Percentiles rank a stretch among this genome's conserved stretches.
phyloP scores from a whole-genome alignment of 1,140 invertebrate species.

The Nasonia giraulti region DNA sequence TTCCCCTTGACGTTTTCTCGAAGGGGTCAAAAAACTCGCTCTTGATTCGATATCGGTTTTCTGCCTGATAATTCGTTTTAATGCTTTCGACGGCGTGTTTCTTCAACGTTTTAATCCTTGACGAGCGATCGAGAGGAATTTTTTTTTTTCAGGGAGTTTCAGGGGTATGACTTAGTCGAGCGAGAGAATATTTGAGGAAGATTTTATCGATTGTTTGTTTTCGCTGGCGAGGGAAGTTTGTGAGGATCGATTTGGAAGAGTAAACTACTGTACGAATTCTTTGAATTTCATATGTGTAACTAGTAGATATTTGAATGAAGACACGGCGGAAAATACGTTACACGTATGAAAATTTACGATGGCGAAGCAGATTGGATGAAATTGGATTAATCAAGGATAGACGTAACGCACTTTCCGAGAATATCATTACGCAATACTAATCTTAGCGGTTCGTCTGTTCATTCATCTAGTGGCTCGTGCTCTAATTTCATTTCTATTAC shows the following conservation, averaged over 20 bases:
- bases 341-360: neutral
- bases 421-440: neutral
- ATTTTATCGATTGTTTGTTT: conserved; percentile 2
- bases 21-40: neutral
- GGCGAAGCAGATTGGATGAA: neutral
- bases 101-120: neutral
- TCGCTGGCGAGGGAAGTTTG: neutral
- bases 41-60: neutral
- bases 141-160: neutral
- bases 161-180: neutral
- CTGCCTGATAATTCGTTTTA: conserved; percentile 1
- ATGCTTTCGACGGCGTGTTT: neutral
- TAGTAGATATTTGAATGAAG: too few relatives aligned
- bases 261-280: too few relatives aligned
- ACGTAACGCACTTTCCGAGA: conserved; percentile 1
- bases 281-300: too few relatives aligned
- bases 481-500: neutral
- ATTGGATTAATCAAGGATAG: conserved; percentile 13
- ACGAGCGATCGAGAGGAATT: neutral
- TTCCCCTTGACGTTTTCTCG: conserved; percentile 4
- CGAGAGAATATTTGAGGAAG: neutral
- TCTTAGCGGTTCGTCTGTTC: neutral
- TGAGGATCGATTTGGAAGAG: neutral
- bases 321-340: neutral
- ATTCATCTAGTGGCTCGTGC: neutral